Conservation (phyloP, 2,888 invertebrate species). For the Athalia rosae region DNA sequence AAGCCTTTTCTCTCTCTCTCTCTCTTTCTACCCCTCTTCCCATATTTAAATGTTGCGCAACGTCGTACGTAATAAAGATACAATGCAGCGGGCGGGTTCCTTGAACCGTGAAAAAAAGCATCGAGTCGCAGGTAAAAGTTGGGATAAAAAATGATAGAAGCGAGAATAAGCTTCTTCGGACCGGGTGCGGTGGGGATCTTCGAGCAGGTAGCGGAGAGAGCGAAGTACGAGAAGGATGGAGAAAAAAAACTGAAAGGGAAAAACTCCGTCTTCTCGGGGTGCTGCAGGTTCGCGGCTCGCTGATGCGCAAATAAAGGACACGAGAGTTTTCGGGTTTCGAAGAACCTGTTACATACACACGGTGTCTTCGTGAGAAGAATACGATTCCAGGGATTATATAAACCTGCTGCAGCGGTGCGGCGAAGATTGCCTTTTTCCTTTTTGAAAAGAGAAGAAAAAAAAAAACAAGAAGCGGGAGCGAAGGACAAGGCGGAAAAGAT, state of each 20-base stretch:
- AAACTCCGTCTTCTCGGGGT: background rate
- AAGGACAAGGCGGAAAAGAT: background rate
- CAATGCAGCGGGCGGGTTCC: too few species aligned
- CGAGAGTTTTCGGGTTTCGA: background rate
- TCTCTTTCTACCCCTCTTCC: too few species aligned
- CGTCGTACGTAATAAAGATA: too few species aligned
- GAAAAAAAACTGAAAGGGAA: too few species aligned
- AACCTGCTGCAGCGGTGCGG: too few species aligned
- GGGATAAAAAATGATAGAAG: background rate
- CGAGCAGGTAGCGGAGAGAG: conserved; percentile 26
- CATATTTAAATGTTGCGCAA: too few species aligned
- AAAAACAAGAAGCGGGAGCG: too few species aligned
- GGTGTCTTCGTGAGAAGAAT: conserved; percentile 31
- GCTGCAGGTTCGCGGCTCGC: background rate
- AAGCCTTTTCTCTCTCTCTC: too few species aligned
- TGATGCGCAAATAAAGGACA: background rate
- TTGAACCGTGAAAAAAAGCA: background rate
- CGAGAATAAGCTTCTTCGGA: background rate
- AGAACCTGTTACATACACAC: conserved; percentile 28
- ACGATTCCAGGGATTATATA: conserved; percentile 19
- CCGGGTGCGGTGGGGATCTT: conserved; percentile 5
- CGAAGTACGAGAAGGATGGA: background rate
- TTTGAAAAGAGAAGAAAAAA: background rate
- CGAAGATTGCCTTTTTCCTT: background rate
- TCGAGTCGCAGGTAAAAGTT: conserved; percentile 6